Conservation (phyloP, 2,113 vertebrate genomes). For the Callorhinus ursinus region DNA sequence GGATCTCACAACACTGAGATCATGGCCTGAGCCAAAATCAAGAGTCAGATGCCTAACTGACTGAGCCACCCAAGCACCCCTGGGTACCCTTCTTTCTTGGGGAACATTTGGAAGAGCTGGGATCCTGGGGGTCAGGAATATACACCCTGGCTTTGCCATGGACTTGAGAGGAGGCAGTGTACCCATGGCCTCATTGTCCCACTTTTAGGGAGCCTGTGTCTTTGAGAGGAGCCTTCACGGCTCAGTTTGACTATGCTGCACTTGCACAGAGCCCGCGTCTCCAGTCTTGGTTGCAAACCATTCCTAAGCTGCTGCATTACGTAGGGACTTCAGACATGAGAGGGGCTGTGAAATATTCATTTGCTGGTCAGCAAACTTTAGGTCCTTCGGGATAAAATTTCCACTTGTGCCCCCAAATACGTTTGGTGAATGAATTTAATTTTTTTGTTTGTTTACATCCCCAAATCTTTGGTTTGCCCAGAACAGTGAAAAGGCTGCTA, state of each 20-base stretch:
- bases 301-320: neutral
- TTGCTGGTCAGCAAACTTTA: neutral
- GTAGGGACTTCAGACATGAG: neutral
- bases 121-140: neutral
- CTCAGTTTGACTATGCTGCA: neutral
- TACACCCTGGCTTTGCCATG: neutral
- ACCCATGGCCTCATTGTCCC: neutral
- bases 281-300: neutral
- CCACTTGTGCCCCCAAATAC: neutral
- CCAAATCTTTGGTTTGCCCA: neutral
- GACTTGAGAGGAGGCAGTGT: neutral
- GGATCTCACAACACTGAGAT: too few species aligned
- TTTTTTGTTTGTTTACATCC: neutral
- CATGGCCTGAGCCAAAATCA: too few species aligned
- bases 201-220: neutral
- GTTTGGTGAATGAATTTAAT: neutral
- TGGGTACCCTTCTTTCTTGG: neutral
- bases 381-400: neutral
- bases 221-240: neutral
- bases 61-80: too few species aligned
- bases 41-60: too few species aligned
- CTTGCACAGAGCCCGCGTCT: neutral
- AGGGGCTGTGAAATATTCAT: neutral
- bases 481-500: neutral
- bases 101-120: neutral